Percentiles rank a stretch among this genome's conserved stretches.
Conservation (phyloP, 2,888 invertebrate species). For the Calameuta filiformis region DNA sequence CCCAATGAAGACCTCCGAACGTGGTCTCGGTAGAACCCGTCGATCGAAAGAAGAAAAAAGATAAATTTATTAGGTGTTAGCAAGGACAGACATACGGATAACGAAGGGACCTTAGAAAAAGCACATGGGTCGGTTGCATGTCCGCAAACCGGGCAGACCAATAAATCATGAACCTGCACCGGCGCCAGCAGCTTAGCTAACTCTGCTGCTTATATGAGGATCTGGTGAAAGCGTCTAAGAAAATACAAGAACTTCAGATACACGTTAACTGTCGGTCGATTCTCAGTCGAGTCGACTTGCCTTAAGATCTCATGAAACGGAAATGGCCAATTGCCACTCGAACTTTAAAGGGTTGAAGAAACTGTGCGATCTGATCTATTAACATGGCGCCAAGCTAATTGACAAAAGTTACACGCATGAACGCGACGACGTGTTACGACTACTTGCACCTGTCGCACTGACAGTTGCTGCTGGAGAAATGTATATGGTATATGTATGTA, state of each 20-base stretch:
- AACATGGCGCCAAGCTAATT: not conserved
- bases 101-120: slow-evolving; percentile 13
- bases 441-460: not conserved
- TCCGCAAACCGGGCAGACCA: slow-evolving; percentile 41
- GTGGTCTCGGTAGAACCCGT: not conserved
- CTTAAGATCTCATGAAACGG: not conserved
- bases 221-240: slow-evolving; percentile 25
- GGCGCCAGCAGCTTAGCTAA: slow-evolving; percentile 50
- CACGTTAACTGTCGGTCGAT: not conserved
- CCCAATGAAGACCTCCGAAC: slow-evolving; percentile 33
- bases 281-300: not conserved
- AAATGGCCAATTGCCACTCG: not conserved
- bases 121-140: slow-evolving; percentile 3
- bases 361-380: not conserved
- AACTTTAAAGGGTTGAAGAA: not conserved
- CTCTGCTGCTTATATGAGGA: slow-evolving; percentile 39
- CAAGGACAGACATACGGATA: slow-evolving; percentile 28
- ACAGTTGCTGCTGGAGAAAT: not conserved
- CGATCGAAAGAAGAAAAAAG: slow-evolving; percentile 18
- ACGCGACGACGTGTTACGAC: not conserved
- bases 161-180: slow-evolving; percentile 56
- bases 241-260: not conserved
- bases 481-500: not conserved
- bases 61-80: slow-evolving; percentile 34
- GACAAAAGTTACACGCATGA: not conserved